Percentiles rank a stretch among this genome's conserved stretches.
These are phyloP conservation scores for Theristus sp. DNA, from an alignment of 2,888 invertebrate genomes.

Conservation along the genomic window DNA sequence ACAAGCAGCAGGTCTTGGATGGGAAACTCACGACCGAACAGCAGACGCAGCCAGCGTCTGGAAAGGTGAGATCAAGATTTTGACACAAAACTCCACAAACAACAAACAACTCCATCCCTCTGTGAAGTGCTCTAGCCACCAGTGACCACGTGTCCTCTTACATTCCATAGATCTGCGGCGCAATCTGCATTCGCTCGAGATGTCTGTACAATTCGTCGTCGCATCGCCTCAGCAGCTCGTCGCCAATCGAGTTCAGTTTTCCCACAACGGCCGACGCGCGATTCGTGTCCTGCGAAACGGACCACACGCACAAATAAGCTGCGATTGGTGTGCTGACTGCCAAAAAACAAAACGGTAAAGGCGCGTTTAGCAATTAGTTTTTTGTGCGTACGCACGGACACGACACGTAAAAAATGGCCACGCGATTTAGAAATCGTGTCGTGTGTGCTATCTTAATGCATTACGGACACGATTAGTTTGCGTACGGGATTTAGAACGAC, in stretches of 20 bases:
- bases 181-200: slow-evolving; percentile 51
- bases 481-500: too few species aligned
- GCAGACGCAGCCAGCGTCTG: slow-evolving; percentile 60
- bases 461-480: too few species aligned
- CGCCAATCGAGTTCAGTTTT: slow-evolving; percentile 37
- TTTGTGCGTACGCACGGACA: background rate
- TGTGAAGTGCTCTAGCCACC: too few species aligned
- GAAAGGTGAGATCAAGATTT: background rate
- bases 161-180: slow-evolving; percentile 70
- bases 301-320: slow-evolving; percentile 9
- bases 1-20: slow-evolving; percentile 53
- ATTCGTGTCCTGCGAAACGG: slow-evolving; percentile 30
- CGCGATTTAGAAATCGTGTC: too few species aligned
- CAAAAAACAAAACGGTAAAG: background rate
- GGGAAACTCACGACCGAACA: slow-evolving; percentile 65
- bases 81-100: background rate
- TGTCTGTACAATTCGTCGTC: slow-evolving; percentile 47
- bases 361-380: background rate
- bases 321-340: slow-evolving; percentile 12
- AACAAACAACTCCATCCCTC: too few species aligned
- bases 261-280: slow-evolving; percentile 32
- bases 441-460: too few species aligned
- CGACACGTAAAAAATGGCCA: background rate
- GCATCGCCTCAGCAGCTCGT: slow-evolving; percentile 46
- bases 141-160: too few species aligned